Evolutionary conservation across 1,140 invertebrate genomes (phyloP).

Genomic region (Bombyx mandarina): DNA sequence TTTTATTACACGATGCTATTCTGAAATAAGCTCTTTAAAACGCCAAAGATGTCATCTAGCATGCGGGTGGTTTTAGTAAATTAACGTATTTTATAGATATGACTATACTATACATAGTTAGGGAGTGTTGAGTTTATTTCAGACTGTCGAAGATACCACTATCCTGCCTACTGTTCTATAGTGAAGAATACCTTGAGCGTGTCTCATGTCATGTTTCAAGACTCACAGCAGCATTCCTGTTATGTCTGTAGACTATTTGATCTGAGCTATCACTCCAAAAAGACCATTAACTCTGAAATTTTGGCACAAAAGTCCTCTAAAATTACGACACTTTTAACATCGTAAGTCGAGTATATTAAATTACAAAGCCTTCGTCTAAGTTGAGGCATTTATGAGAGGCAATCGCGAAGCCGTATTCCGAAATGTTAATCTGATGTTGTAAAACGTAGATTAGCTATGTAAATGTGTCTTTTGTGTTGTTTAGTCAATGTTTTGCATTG

Average conservation of each 20-base stretch:
- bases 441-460: conserved; percentile 4
- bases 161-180: not conserved
- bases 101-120: too few relatives aligned
- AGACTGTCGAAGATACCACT: not conserved
- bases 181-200: too few relatives aligned
- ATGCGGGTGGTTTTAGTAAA: too few relatives aligned
- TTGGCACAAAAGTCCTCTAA: not conserved
- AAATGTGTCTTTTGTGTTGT: conserved; percentile 2
- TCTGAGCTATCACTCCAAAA: not conserved
- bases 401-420: not conserved
- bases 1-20: too few relatives aligned
- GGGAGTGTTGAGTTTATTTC: too few relatives aligned
- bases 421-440: conserved; percentile 1
- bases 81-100: too few relatives aligned
- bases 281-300: too few relatives aligned
- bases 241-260: not conserved
- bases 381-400: conserved; percentile 1
- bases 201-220: too few relatives aligned
- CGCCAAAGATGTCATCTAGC: too few relatives aligned
- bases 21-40: too few relatives aligned
- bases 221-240: not conserved
- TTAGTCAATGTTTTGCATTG: too few relatives aligned
- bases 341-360: not conserved
- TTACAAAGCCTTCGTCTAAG: not conserved
- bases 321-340: not conserved